Evolutionary conservation across 2,797 vertebrate species (phyloP), one percentile per base, ranked within the genome.

Genomic region (Oreochromis mossambicus): DNA sequence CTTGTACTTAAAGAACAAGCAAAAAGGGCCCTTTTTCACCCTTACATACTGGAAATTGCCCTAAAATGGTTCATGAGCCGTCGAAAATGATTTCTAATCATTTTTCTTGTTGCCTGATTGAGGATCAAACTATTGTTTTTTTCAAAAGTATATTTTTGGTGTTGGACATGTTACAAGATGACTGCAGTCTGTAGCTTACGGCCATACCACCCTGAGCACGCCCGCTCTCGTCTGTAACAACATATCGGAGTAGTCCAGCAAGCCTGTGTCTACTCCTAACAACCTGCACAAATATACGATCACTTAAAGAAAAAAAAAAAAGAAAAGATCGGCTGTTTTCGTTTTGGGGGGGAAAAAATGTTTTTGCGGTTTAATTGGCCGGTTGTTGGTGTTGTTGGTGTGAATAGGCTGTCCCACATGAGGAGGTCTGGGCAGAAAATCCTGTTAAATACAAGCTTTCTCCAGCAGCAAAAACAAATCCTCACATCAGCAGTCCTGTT

Each of bases 401-500:
- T 26, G 51, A 86, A 82, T 38, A 15, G 84, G 79, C 19, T n/a
- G 5, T 29, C 84, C 81, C 73, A 89, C 90, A 85, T 5, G 63
- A 87, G 73, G 78, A 83, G 66, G 80, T 77, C 81, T 17, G 82
- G 68, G 54, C 82, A 86, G 81, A 88, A 92, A 89, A 93, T 93
- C 88, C 87, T 79, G 83, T 89, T 92, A 80, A 89, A 83, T 78
- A 82, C 80, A 41, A 86, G 88, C 86, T 88, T 87, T 90, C 81
- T 85, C 41, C 29, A 87, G 52, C 85, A 79, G 82, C 84, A 80
- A 80, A 87, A 89, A 86, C 84, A 88, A 89, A 91, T 86, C 88
- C 91, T 92, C 82, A 87, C 88, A 89, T 94, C 91, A 91, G 89
- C 90, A 66, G 66, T 90, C 52, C 55, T 81, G 86, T 48, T 91